Evolutionary conservation across 2,888 invertebrate species (phyloP), one percentile per base, ranked within the genome.

Genomic region (Lasioglossum malachurum): DNA sequence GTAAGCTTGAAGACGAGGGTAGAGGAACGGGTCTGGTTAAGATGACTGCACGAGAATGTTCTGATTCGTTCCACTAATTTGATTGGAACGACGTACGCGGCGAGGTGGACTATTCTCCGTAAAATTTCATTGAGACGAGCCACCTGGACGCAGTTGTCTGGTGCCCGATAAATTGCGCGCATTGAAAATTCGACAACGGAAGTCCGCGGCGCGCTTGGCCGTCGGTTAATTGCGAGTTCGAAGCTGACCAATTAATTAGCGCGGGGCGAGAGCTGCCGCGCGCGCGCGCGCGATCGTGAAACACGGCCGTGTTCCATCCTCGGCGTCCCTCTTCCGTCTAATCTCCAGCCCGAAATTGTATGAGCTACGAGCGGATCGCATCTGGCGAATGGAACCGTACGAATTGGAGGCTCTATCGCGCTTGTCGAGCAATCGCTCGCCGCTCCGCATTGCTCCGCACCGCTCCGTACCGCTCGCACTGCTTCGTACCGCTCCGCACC

Each of bases 291-390:
- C 57, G 44, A 46, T 57, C 53, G 46, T 69, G 44, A 69, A 80
- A 82, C 69, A 41, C 69, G 83, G 72, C 67, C 83, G 78, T 77
- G 76, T 72, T 82, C 69, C 41, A 16, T 53, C 73, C 44, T 74
- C 27, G 31, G n/a, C 44, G 31, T 44, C 19, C 27, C 83, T 82
- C 74, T 69, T 23, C 71, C 69, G 79, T 84, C 84, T 67, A 73
- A 76, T 82, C 78, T 53, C 76, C 41, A 67, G 19, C 31, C 72
- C 78, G 80, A 75, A 84, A 86, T 84, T 86, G 89, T 79, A 73
- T 73, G 85, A 84, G 84, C 76, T 67, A 85, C 86, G 89, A 87
- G 87, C 77, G 78, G 91, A 87, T 91, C 90, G 83, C 88, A 84
- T 88, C 85, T 86, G 84, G 91, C 84, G 75, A 88, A 79, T 75